Conservation (phyloP, 2,797 vertebrate species). For the Coracias cyanogaster region DNA sequence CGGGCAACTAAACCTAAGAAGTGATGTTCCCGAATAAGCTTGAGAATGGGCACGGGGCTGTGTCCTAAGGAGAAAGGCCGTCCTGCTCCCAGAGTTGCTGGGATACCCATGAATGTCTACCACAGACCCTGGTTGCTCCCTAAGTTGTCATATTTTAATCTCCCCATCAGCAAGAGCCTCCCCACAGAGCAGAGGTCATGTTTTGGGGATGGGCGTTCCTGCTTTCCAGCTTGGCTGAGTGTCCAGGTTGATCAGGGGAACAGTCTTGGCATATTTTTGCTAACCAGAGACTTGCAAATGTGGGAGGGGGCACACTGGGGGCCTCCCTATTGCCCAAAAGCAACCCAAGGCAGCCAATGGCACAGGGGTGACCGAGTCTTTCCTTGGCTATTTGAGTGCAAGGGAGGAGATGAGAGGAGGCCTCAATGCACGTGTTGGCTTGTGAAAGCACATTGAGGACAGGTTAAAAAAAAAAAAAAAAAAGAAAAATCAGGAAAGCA, state of each 20-base stretch:
- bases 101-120: background rate
- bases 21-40: background rate
- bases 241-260: background rate
- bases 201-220: background rate
- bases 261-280: background rate
- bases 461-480: background rate
- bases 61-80: background rate
- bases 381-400: background rate
- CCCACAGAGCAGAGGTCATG: background rate
- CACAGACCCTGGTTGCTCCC: background rate
- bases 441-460: background rate
- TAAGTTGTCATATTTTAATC: background rate
- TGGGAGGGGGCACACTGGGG: background rate
- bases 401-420: background rate
- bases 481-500: background rate
- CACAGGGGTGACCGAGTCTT: background rate
- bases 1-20: background rate
- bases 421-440: background rate
- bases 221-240: background rate
- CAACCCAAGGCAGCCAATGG: background rate
- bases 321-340: background rate
- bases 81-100: background rate
- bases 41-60: fast-evolving
- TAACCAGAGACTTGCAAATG: background rate
- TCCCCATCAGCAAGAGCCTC: background rate